Conservation (phyloP, 2,113 vertebrate genomes). For the Trochalopteron elliotii region DNA sequence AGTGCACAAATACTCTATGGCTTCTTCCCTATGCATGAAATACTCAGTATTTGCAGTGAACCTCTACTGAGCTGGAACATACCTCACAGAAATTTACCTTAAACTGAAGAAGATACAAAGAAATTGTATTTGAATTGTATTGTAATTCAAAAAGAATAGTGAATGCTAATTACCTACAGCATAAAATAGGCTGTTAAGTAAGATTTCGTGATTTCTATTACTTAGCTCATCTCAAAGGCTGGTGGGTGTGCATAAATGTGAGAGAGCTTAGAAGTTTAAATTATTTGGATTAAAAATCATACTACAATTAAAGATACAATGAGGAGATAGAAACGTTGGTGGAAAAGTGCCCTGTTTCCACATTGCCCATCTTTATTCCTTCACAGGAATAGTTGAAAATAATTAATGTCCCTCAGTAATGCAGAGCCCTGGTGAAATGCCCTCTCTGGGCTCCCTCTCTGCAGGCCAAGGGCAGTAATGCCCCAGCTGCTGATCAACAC, state of each 20-base stretch:
- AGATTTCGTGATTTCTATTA: not conserved
- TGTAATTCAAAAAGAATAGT: not conserved
- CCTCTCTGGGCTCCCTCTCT: not conserved
- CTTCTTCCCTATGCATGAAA: not conserved
- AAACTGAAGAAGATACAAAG: not conserved
- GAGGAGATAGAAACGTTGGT: accelerated
- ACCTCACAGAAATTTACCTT: not conserved
- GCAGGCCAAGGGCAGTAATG: not conserved
- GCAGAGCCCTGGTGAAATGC: not conserved
- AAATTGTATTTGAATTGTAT: not conserved
- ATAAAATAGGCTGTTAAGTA: not conserved
- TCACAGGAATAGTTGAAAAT: not conserved
- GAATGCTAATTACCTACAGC: not conserved
- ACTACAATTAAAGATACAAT: not conserved
- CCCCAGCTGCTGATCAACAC: not conserved
- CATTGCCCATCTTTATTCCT: not conserved
- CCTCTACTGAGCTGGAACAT: not conserved
- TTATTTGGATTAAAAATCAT: not conserved
- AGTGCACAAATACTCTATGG: not conserved
- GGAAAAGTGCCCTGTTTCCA: not conserved
- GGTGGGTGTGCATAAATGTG: not conserved
- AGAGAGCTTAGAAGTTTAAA: not conserved
- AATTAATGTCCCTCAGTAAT: not conserved
- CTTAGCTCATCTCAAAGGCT: not conserved
- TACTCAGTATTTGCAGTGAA: not conserved